phyloP scores from a whole-genome alignment of 2,888 invertebrate species.

The Parnassius apollo region DNA sequence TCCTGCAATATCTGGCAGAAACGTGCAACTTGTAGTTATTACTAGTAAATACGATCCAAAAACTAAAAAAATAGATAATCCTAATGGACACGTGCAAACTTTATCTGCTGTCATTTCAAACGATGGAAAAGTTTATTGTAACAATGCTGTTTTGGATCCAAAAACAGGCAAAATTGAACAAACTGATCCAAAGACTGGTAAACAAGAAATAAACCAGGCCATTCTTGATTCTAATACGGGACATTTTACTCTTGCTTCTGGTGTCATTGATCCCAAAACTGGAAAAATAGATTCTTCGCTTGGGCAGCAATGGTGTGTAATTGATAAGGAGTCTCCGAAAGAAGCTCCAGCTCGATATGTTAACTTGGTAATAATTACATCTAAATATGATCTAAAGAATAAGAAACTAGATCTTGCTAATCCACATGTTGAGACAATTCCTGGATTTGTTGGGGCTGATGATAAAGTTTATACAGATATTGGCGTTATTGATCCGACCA shows the following conservation, averaged over 20 bases:
- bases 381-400: constrained; percentile 74
- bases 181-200: constrained; percentile 78
- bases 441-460: constrained; percentile 55
- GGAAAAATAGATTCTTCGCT: constrained; percentile 78
- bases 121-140: constrained; percentile 73
- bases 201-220: constrained; percentile 78
- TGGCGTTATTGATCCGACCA: constrained; percentile 77
- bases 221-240: constrained; percentile 84
- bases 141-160: constrained; percentile 80
- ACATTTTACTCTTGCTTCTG: constrained; percentile 77
- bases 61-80: constrained; percentile 73
- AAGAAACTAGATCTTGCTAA: constrained; percentile 66
- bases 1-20: constrained; percentile 58
- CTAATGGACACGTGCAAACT: constrained; percentile 73
- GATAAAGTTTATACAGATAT: constrained; percentile 80
- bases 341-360: constrained; percentile 55
- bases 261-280: constrained; percentile 80
- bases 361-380: constrained; percentile 70
- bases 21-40: constrained; percentile 67
- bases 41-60: constrained; percentile 80
- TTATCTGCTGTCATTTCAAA: constrained; percentile 61
- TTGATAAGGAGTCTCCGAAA: constrained; percentile 48
- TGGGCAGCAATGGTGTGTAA: constrained; percentile 78
- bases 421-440: constrained; percentile 52
- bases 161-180: constrained; percentile 74